Conservation (phyloP, 2,113 vertebrate genomes). For the Laticauda colubrina region DNA sequence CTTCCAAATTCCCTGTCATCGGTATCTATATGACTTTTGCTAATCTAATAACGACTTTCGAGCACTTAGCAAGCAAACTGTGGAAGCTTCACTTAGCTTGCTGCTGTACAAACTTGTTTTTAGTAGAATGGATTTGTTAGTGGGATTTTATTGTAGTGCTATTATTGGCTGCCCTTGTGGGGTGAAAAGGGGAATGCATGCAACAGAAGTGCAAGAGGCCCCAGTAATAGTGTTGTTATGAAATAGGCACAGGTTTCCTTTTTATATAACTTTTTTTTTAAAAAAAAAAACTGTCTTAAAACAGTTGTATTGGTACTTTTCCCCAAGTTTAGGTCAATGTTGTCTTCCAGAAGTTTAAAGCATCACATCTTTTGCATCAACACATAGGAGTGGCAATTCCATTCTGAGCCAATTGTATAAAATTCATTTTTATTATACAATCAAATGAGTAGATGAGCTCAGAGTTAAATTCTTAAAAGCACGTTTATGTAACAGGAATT, state of each 20-base stretch:
- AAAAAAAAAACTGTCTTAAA: constrained; percentile 63
- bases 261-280: constrained; percentile 58
- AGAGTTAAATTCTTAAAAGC: constrained; percentile 81
- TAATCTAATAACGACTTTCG: constrained; percentile 57
- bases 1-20: constrained; percentile 44
- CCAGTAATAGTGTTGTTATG: constrained; percentile 68
- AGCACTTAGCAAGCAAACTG: constrained; percentile 65
- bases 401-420: constrained; percentile 79
- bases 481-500: constrained; percentile 84
- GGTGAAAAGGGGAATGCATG: constrained; percentile 57
- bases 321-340: constrained; percentile 75
- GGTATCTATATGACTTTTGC: constrained; percentile 20
- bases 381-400: constrained; percentile 69
- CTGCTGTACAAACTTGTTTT: constrained; percentile 62
- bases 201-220: constrained; percentile 57
- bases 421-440: constrained; percentile 79
- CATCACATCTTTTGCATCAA: constrained; percentile 67
- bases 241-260: constrained; percentile 67
- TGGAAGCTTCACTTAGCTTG: constrained; percentile 66
- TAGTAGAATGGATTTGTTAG: constrained; percentile 61
- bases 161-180: constrained; percentile 61
- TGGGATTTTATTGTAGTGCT: constrained; percentile 54
- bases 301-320: constrained; percentile 75
- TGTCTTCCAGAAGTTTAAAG: constrained; percentile 80
- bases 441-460: constrained; percentile 79